Conservation (phyloP, 2,797 vertebrate genomes). For the Lutjanus campechanus region DNA sequence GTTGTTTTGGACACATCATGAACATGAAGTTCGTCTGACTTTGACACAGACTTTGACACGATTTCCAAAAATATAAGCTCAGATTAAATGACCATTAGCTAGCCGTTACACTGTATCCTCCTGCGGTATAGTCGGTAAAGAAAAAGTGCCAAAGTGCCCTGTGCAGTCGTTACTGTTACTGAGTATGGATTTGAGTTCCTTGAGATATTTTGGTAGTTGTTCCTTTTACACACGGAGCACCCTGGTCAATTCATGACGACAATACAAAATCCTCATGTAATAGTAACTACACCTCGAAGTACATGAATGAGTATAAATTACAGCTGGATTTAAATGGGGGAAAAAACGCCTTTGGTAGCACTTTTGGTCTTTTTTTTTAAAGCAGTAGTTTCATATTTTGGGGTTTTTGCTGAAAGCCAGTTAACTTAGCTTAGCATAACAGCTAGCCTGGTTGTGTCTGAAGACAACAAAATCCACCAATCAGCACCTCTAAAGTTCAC, state of each 20-base stretch:
- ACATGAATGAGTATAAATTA: background rate
- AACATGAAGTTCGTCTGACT: conserved; percentile 42
- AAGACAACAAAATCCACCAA: background rate
- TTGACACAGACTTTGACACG: conserved; percentile 53
- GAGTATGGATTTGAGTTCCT: conserved; percentile 42
- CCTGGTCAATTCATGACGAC: background rate
- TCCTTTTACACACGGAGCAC: conserved; percentile 58
- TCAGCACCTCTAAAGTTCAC: background rate
- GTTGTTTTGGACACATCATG: conserved; percentile 48
- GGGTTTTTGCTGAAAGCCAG: background rate
- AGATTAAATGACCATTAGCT: conserved; percentile 32
- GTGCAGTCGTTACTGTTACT: conserved; percentile 37
- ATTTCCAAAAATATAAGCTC: conserved; percentile 48
- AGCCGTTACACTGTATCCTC: conserved; percentile 37
- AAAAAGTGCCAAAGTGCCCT: conserved; percentile 75
- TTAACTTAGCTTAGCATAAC: conserved; percentile 9
- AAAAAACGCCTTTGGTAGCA: background rate
- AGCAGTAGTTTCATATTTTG: conserved; percentile 1
- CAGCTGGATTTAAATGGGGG: conserved; percentile 7
- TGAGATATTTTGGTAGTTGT: conserved; percentile 42
- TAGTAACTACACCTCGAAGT: background rate
- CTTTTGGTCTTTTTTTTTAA: conserved; percentile 9
- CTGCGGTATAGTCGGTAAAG: conserved; percentile 45
- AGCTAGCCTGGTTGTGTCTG: background rate
- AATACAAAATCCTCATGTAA: conserved; percentile 6